Base-by-base conservation (phyloP, 2,888 invertebrate species). In the Euproctis similis region DNA sequence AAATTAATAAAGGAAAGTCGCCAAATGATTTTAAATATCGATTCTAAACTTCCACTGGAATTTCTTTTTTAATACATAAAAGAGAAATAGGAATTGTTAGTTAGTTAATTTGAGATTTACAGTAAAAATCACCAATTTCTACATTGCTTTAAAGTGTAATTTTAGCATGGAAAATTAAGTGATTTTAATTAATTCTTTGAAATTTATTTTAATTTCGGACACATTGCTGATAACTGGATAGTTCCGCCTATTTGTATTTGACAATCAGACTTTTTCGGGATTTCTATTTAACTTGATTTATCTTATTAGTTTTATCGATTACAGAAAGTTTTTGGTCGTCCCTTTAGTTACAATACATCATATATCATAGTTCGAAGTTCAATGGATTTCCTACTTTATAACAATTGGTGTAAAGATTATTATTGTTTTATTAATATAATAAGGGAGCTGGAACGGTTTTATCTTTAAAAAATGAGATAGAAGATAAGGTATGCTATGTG, bases 401-500 rank as follows among this genome's bases (percentile, higher is more conserved):
- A 10, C 4, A 24, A 42, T 47, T 16, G 18, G 7, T 19, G 34
- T 59, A 63, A 48, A 47, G 38, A 57, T 40, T 49, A 51, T 28
- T n/a, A n/a, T n/a, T n/a, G 47, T 46, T 59, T 29, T 30, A 39
- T 51, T 53, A 36, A 45, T 48, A 36, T 43, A 43, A 42, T 33
- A 41, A 34, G 48, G 46, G 48, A 58, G 55, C 57, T 56, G 55
- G 54, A 59, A 60, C 46, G 46, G 51, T 53, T 62, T 70, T 76
- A 76, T 76, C 76, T 73, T 53, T 59, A 54, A 69, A 60, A 73
- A 74, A 74, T 70, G 62, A 67, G 75, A 75, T 76, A 67, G 47
- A 30, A 67, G 78, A 78, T 77, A 74, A 64, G 53, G 43, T 53
- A 54, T 45, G 46, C 43, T 48, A 46, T 50, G 45, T 51, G 46